Evolutionary conservation across 2,888 invertebrate species (phyloP).

Genomic region (Luffia ferchaultella): DNA sequence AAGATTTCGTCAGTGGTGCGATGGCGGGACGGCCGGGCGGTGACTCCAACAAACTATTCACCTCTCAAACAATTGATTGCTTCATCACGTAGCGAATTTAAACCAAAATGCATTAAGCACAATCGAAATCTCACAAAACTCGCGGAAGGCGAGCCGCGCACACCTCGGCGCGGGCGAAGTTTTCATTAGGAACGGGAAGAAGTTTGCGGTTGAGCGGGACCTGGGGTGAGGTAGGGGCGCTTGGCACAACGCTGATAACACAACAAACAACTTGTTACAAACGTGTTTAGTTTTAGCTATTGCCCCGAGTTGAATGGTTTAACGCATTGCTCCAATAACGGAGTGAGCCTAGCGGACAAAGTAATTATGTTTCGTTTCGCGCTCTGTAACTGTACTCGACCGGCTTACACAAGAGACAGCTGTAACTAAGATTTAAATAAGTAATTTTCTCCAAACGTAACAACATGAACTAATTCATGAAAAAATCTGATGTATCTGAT

Average conservation of each 20-base stretch:
- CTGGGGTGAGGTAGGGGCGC: slow-evolving; percentile 45
- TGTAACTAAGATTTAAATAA: too few species aligned
- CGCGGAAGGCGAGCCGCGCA: slow-evolving; percentile 18
- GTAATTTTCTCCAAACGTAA: too few species aligned
- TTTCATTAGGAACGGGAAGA: slow-evolving; percentile 51
- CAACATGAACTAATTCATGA: too few species aligned
- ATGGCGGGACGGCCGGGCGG: too few species aligned
- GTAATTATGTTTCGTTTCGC: too few species aligned
- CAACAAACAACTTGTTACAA: slow-evolving; percentile 66
- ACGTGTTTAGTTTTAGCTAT: slow-evolving; percentile 66
- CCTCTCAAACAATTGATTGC: not conserved
- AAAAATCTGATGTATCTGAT: too few species aligned
- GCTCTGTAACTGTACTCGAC: too few species aligned
- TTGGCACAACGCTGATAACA: slow-evolving; percentile 61
- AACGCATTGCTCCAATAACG: slow-evolving; percentile 59
- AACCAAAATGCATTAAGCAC: not conserved
- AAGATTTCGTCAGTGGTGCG: too few species aligned
- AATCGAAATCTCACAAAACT: not conserved
- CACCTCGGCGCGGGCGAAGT: slow-evolving; percentile 49
- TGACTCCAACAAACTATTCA: too few species aligned
- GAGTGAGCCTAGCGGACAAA: slow-evolving; percentile 39
- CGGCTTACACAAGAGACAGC: too few species aligned
- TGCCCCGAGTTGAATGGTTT: slow-evolving; percentile 58
- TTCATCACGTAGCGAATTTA: not conserved
- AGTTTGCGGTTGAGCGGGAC: slow-evolving; percentile 35